Evolutionary conservation across 2,888 invertebrate genomes (phyloP).

Genomic region (Odontothrips loti): DNA sequence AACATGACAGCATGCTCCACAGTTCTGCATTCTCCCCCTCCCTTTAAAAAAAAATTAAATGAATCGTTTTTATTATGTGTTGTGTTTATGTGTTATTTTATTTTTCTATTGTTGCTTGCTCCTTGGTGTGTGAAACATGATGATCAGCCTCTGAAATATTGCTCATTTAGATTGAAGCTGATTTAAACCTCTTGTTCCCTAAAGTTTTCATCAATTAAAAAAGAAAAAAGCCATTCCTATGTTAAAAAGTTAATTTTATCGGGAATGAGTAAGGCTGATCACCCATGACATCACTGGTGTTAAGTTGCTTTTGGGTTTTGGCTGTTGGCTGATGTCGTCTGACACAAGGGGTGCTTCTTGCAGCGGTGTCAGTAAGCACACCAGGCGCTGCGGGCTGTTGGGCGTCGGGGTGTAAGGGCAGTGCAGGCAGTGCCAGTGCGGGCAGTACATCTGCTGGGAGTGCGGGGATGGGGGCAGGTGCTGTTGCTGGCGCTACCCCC

Average conservation of each 20-base stretch:
- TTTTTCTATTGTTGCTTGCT: neutral
- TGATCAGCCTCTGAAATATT: neutral
- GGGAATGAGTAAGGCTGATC: too few species aligned
- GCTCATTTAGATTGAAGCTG: neutral
- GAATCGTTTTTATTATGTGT: neutral
- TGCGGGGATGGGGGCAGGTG: neutral
- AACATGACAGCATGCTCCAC: too few species aligned
- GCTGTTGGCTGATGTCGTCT: constrained; percentile 5
- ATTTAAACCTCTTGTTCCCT: neutral
- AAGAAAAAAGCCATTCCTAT: neutral
- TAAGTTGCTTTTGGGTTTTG: constrained; percentile 24
- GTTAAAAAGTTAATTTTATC: too few species aligned
- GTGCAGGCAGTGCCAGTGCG: neutral
- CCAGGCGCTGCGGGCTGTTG: constrained; percentile 18
- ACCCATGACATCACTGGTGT: neutral
- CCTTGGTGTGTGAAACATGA: neutral
- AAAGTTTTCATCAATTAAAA: neutral
- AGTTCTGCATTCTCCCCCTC: too few species aligned
- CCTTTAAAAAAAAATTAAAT: neutral
- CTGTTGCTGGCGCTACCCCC: constrained; percentile 32
- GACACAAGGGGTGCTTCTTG: constrained; percentile 27
- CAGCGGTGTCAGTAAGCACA: constrained; percentile 36
- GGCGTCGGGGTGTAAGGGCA: neutral
- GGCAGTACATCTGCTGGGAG: neutral
- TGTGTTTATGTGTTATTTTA: neutral